Evolutionary conservation across 2,797 vertebrate genomes (phyloP).

Genomic region (Cossypha caffra): DNA sequence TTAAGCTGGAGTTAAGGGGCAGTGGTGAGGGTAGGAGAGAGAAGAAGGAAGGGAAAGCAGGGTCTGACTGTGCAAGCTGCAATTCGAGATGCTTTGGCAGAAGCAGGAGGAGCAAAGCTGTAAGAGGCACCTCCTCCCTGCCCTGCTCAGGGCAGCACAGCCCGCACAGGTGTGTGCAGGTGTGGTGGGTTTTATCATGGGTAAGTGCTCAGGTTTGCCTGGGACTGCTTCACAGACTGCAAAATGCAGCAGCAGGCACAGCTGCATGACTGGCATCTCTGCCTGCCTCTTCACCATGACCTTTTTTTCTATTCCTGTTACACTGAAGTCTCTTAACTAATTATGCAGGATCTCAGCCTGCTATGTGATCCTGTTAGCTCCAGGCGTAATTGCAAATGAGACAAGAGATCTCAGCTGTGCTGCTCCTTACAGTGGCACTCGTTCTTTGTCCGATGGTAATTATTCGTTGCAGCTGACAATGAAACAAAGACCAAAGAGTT

Average conservation of each 20-base stretch:
- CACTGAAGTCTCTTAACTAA: conserved; percentile 19
- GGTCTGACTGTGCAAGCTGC: not conserved
- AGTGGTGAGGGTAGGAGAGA: not conserved
- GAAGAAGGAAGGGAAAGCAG: not conserved
- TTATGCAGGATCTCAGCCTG: conserved; percentile 36
- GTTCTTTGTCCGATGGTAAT: conserved; percentile 31
- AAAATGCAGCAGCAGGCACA: not conserved
- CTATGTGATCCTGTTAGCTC: conserved; percentile 33
- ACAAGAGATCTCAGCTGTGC: conserved; percentile 46
- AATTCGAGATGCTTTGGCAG: not conserved
- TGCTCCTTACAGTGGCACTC: conserved; percentile 4
- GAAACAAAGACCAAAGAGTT: conserved; percentile 41
- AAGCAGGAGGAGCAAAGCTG: not conserved
- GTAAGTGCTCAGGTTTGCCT: not conserved
- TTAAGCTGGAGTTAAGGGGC: not conserved
- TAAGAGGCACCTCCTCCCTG: not conserved
- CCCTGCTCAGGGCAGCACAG: not conserved
- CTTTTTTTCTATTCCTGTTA: not conserved
- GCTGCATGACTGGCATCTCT: not conserved
- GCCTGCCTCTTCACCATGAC: not conserved
- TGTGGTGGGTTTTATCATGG: not conserved
- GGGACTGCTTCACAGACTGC: not conserved
- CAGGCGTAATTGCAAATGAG: conserved; percentile 58
- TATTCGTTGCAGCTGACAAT: conserved; percentile 17
- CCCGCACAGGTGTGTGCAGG: fast-evolving